Conservation (phyloP, 2,888 invertebrate species). For the Nomada flava region DNA sequence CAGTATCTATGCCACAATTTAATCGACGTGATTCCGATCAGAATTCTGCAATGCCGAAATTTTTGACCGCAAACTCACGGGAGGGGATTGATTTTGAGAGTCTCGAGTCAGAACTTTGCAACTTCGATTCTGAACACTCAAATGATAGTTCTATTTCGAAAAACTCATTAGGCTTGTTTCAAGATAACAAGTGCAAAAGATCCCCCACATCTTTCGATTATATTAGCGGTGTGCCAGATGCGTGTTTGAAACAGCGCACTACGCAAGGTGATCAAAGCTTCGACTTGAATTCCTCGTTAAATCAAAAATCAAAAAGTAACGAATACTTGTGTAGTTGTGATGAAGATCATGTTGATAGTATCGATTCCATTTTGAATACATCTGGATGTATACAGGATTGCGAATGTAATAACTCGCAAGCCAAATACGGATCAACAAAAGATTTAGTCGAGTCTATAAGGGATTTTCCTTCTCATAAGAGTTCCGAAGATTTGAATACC, state of each 20-base stretch:
- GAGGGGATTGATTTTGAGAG: constrained; percentile 83
- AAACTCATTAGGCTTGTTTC: constrained; percentile 73
- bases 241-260: constrained; percentile 66
- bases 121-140: constrained; percentile 79
- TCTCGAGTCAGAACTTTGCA: constrained; percentile 79
- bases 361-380: constrained; percentile 56
- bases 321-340: constrained; percentile 69
- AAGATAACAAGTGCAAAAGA: constrained; percentile 70
- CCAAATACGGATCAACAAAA: constrained; percentile 52
- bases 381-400: constrained; percentile 53
- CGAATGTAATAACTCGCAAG: constrained; percentile 45
- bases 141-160: constrained; percentile 78
- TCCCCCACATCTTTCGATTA: constrained; percentile 72
- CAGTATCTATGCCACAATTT: constrained; percentile 75
- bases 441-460: constrained; percentile 54
- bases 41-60: constrained; percentile 74
- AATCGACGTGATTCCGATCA: constrained; percentile 68
- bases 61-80: constrained; percentile 80
- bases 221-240: constrained; percentile 63
- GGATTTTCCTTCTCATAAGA: constrained; percentile 69
- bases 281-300: constrained; percentile 66
- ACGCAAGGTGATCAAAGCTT: constrained; percentile 70
- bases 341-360: constrained; percentile 58
- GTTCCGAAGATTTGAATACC: constrained; percentile 72
- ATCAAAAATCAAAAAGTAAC: constrained; percentile 72